These are phyloP conservation scores for Drosophila affinis DNA, from an alignment of 2,888 invertebrate species.

Conservation along the genomic window DNA sequence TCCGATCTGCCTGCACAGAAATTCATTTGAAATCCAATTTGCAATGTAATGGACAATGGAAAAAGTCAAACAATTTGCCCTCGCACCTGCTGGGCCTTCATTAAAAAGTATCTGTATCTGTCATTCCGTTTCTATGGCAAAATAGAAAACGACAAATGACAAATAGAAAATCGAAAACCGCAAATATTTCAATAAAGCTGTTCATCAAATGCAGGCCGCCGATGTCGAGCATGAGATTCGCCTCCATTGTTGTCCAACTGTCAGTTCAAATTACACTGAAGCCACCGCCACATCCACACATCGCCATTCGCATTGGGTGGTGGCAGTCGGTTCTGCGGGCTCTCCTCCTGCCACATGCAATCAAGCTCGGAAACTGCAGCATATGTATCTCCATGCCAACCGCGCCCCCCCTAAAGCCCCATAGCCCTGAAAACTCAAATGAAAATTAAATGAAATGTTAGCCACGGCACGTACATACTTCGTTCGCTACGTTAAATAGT, in stretches of 20 bases:
- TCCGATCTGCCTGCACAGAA: not conserved
- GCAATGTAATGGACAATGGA: not conserved
- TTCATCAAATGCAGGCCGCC: slow-evolving; percentile 37
- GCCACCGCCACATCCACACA: slow-evolving; percentile 32
- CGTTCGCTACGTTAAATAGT: slow-evolving; percentile 40
- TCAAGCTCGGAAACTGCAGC: slow-evolving; percentile 45
- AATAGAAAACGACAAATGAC: not conserved
- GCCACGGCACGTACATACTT: slow-evolving; percentile 65
- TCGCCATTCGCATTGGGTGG: slow-evolving; percentile 5
- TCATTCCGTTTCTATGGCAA: slow-evolving; percentile 14
- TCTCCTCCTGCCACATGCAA: slow-evolving; percentile 48
- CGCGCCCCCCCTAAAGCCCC: not conserved
- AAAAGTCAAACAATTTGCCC: slow-evolving; percentile 52
- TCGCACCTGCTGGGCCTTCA: slow-evolving; percentile 15
- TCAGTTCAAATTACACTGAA: slow-evolving; percentile 62
- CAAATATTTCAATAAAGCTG: slow-evolving; percentile 40
- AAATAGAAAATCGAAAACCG: slow-evolving; percentile 27
- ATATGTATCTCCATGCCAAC: slow-evolving; percentile 24
- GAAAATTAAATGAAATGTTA: slow-evolving; percentile 58
- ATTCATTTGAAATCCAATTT: not conserved
- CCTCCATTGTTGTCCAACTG: slow-evolving; percentile 43
- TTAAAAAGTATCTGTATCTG: slow-evolving; percentile 11
- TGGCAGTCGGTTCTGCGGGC: not conserved
- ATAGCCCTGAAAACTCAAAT: slow-evolving; percentile 9
- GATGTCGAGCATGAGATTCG: slow-evolving; percentile 15